A percentile compares a stretch with the other conserved stretches of the same genome.
Evolutionary conservation across 2,113 vertebrate species (phyloP).

Genomic region (Ahaetulla prasina): DNA sequence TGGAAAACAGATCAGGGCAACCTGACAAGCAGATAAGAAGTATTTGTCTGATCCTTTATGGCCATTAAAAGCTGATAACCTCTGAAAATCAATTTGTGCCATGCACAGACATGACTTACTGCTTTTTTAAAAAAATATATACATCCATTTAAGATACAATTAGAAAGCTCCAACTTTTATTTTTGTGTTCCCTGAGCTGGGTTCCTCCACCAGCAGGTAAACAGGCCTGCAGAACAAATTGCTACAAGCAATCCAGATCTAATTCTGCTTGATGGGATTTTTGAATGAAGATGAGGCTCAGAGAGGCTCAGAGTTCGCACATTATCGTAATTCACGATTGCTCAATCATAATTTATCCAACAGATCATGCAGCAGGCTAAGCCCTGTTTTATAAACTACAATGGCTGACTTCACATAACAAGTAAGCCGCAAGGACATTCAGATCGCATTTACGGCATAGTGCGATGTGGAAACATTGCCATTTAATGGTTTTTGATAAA

Average conservation of each 20-base stretch:
- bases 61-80: conserved; percentile 47
- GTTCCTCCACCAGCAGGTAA: neutral
- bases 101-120: conserved; percentile 35
- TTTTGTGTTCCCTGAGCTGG: conserved; percentile 1
- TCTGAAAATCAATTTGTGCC: conserved; percentile 44
- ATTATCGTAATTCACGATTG: neutral
- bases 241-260: neutral
- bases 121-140: conserved; percentile 3
- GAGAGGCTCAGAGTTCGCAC: neutral
- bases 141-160: conserved; percentile 25
- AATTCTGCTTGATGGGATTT: neutral
- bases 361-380: neutral
- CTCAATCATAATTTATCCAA: neutral
- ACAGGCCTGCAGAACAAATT: neutral
- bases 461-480: neutral
- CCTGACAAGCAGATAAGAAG: conserved; percentile 53
- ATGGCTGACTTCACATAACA: neutral
- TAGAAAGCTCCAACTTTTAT: neutral
- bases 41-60: conserved; percentile 59
- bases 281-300: neutral
- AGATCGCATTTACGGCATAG: neutral
- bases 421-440: neutral
- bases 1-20: conserved; percentile 57
- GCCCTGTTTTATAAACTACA: neutral
- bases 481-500: neutral